A percentile compares a stretch with the other conserved stretches of the same genome.
phyloP scores from a whole-genome alignment of 2,797 vertebrate genomes.

The Cossypha heuglini region DNA sequence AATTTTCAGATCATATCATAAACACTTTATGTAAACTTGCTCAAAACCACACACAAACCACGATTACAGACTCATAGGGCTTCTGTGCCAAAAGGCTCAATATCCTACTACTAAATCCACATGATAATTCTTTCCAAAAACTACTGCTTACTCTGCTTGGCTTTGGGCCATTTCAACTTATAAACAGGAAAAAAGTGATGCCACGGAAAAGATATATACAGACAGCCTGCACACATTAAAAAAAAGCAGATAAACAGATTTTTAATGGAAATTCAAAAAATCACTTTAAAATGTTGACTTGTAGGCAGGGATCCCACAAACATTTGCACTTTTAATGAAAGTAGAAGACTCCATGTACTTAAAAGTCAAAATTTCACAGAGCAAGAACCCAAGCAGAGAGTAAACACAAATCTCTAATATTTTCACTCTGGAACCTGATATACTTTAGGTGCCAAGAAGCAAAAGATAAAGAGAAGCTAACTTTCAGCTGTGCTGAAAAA shows the following conservation, averaged over 20 bases:
- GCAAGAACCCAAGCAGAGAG: background rate
- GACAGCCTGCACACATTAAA: background rate
- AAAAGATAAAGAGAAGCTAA: background rate
- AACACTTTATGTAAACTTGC: background rate
- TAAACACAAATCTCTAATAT: background rate
- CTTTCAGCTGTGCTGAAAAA: background rate
- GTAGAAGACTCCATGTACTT: background rate
- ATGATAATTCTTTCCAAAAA: background rate
- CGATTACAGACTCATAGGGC: background rate
- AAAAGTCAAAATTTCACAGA: background rate
- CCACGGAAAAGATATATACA: background rate
- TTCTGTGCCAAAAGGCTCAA: background rate
- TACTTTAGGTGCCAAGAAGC: background rate
- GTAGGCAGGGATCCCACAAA: background rate
- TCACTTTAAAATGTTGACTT: background rate
- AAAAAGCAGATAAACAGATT: background rate
- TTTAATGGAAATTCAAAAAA: background rate
- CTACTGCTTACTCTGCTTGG: background rate
- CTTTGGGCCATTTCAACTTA: background rate
- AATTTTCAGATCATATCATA: background rate
- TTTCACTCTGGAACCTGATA: background rate
- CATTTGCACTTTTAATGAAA: background rate
- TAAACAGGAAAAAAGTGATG: background rate
- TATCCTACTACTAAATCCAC: background rate
- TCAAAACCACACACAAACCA: background rate